phyloP scores from a whole-genome alignment of 2,797 vertebrate genomes.

The Periophthalmus magnuspinnatus region DNA sequence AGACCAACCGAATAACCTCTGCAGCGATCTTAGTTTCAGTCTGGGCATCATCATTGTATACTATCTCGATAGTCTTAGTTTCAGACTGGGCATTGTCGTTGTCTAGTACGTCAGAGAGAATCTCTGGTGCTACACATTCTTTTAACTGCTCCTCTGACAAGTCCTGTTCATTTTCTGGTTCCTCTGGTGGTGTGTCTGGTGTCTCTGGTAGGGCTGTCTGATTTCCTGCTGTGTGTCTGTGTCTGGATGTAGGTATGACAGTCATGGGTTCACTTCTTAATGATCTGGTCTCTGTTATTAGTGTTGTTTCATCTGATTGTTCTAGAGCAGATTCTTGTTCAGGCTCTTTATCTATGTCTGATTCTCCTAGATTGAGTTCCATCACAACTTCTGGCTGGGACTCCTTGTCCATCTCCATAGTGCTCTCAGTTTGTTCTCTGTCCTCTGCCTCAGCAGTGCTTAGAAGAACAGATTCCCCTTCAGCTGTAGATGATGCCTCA shows the following conservation, averaged over 20 bases:
- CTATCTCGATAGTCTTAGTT: background rate
- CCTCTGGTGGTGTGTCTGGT: background rate
- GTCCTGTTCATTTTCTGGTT: no score
- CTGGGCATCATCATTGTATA: background rate
- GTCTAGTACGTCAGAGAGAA: background rate
- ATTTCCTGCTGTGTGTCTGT: background rate
- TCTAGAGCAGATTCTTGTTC: conserved; percentile 19
- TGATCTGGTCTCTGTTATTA: conserved; percentile 15
- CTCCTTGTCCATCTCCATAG: conserved; percentile 1
- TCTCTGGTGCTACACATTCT: background rate
- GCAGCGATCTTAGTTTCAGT: background rate
- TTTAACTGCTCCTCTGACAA: no score
- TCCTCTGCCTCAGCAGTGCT: background rate
- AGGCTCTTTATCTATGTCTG: background rate
- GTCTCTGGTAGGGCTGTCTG: background rate
- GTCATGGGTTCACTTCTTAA: conserved; percentile 9
- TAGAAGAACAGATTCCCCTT: background rate
- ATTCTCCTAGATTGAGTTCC: background rate
- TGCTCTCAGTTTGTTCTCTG: background rate
- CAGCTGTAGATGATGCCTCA: background rate
- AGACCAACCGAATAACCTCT: background rate
- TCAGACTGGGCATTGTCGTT: background rate
- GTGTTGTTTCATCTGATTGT: conserved; percentile 2
- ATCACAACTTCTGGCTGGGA: background rate
- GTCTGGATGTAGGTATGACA: conserved; percentile 1